Base-by-base conservation (phyloP, 2,888 invertebrate species). In the Drosophila emarginata region DNA sequence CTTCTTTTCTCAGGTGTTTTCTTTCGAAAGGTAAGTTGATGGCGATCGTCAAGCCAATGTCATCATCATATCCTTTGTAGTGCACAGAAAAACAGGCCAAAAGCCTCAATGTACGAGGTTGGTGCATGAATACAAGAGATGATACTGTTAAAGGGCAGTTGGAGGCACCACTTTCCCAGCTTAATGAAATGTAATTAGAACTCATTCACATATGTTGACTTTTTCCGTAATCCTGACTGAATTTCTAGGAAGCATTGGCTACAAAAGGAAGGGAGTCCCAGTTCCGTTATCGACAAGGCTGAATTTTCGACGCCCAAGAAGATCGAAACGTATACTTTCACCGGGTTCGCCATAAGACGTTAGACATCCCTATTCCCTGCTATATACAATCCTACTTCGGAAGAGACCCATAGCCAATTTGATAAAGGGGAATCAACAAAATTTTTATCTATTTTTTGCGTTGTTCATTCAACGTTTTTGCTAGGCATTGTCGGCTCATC, bases 191-290 rank as follows among this genome's bases (percentile, higher is more conserved):
- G 95, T 90, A 80, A 79, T 67, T 58, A 18, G 0, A 45, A 36
- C n/a, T 23, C 45, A 56, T 26, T 62, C 9, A n/a, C 14, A 12
- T 9, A n/a, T 12, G 1, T 28, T 40, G 53, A 9, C 9, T 5
- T 56, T 68, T 15, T 56, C 15, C 26, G 23, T 54, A 40, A 23
- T 14, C 50, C 56, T 50, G 51, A 51, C 59, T 61, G 26, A 58
- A 56, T 64, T 85, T 77, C 26, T 67, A 91, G 90, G 90, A 89
- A 89, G 66, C 32, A 80, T 26, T 91, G 90, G 91, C 70, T 97
- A 59, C 92, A 93, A 80, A 92, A 91, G n/a, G 94, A 93, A 9
- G 96, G 96, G 58, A 96, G 96, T 90, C 96, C 96, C 0, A 93
- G 93, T 78, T 96, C 96, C 18, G 92, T 91, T 74, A 96, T 97